Evolutionary conservation across 2,797 vertebrate genomes (phyloP).

Genomic region (Arnoldichthys spilopterus): DNA sequence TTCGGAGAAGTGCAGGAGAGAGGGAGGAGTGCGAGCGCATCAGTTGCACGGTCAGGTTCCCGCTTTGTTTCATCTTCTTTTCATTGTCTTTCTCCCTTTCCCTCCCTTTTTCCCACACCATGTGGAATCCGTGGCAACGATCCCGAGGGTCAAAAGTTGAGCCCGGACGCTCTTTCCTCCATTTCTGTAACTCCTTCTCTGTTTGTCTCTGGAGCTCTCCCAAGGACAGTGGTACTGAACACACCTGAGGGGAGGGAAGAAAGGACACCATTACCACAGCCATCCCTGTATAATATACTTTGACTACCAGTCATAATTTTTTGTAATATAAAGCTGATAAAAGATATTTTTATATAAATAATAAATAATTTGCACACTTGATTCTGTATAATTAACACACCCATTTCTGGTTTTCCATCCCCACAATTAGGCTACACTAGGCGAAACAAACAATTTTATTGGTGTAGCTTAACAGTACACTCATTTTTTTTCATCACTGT

Average conservation of each 20-base stretch:
- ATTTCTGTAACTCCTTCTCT: slow-evolving; percentile 76
- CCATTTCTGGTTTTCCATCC: no score
- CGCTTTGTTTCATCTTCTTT: slow-evolving; percentile 66
- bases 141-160: slow-evolving; percentile 80
- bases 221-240: slow-evolving; percentile 79
- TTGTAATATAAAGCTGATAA: no score
- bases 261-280: not conserved
- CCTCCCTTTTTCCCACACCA: slow-evolving; percentile 71
- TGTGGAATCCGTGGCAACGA: slow-evolving; percentile 81
- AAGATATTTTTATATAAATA: no score
- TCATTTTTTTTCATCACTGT: no score
- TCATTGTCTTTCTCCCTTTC: slow-evolving; percentile 63
- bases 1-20: slow-evolving; percentile 71
- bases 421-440: no score
- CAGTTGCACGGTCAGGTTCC: slow-evolving; percentile 70
- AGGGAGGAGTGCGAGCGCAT: slow-evolving; percentile 76
- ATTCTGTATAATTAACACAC: no score
- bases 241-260: slow-evolving; percentile 74
- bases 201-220: slow-evolving; percentile 81
- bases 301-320: not conserved
- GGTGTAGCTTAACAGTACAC: no score
- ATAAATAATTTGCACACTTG: no score
- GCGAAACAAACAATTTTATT: no score
- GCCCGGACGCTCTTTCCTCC: slow-evolving; percentile 74
- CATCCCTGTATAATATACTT: not conserved